Evolutionary conservation across 2,888 invertebrate species (phyloP).

Genomic region (Nomada fucata): DNA sequence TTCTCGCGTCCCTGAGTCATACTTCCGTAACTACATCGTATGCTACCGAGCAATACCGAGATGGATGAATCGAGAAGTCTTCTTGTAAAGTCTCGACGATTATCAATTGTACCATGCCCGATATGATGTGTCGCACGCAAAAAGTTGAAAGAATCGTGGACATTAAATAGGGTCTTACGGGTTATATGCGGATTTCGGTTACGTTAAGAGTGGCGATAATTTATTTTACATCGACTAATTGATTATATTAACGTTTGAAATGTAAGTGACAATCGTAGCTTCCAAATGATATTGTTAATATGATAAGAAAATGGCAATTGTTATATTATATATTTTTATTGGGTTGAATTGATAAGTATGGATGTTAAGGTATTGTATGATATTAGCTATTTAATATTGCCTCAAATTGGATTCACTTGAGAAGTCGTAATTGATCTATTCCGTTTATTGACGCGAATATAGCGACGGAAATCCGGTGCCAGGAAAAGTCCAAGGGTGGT

Average conservation of each 20-base stretch:
- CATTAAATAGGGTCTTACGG: not conserved
- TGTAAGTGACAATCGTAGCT: no score
- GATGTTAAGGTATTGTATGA: not conserved
- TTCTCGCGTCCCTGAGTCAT: constrained; percentile 80
- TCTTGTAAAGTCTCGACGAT: not conserved
- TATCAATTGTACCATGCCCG: constrained; percentile 19
- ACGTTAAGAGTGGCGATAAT: constrained; percentile 21
- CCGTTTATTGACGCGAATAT: constrained; percentile 56
- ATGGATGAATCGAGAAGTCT: constrained; percentile 16
- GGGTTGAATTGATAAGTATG: no score
- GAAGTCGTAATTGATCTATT: not conserved
- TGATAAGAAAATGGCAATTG: no score
- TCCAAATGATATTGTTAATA: no score
- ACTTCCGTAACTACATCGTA: constrained; percentile 69
- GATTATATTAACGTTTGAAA: not conserved
- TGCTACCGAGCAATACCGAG: not conserved
- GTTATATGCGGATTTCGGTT: constrained; percentile 27
- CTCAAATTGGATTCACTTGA: not conserved
- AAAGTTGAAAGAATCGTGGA: constrained; percentile 22
- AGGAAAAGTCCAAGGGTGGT: constrained; percentile 96
- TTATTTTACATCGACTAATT: not conserved
- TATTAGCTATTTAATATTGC: not conserved
- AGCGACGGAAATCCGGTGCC: constrained; percentile 96
- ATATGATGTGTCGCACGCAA: not conserved
- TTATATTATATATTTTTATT: no score